Base-by-base conservation (phyloP, 1,140 invertebrate species). In the Mactra quadrangularis region DNA sequence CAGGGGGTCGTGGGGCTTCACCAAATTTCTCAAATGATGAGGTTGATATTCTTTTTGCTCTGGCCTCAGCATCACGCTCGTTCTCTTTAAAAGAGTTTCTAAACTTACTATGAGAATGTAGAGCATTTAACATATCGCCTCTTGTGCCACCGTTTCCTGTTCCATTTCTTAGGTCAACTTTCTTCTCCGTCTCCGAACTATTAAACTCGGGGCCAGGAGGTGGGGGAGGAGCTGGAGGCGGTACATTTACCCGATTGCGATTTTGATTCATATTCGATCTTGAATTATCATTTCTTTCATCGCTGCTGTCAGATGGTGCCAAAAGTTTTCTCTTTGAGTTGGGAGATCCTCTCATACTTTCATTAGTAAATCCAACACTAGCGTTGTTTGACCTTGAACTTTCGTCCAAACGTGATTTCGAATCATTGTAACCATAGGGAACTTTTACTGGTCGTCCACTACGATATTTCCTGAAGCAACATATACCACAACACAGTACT, bases 51-150 rank as follows among this genome's bases (percentile, higher is more conserved):
- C 85, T 83, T 25, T 77, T 76, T 0, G 81, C 76, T 81, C 87
- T 82, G 25, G 87, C 84, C 22, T 84, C 81, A 45, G 87, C 87
- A 41, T 88, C 87, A 19, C 50, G 59, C 55, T 88, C 87, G 31
- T 50, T 86, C 31, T 64, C 57, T 27, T 83, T 78, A 41, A 85
- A 88, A n/a, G 85, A 79, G 11, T 84, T 75, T 41, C 78, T 72
- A 45, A 88, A 88, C 29, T 85, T 86, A 3, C 74, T 52, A 50
- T 87, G 86, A 25, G 47, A 76, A 9, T 87, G 82, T 11, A 88
- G 70, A 25, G 85, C 87, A 55, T 25, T 75, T 17, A 88, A 50
- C 47, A 88, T 66, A 17, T 83, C 74, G 45, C 84, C 85, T 60
- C 72, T 79, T 6, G 86, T 79, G 11, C 47, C 33, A n/a, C 13